Base-by-base conservation (phyloP, 2,888 invertebrate genomes). In the Ctenicera cuprea region DNA sequence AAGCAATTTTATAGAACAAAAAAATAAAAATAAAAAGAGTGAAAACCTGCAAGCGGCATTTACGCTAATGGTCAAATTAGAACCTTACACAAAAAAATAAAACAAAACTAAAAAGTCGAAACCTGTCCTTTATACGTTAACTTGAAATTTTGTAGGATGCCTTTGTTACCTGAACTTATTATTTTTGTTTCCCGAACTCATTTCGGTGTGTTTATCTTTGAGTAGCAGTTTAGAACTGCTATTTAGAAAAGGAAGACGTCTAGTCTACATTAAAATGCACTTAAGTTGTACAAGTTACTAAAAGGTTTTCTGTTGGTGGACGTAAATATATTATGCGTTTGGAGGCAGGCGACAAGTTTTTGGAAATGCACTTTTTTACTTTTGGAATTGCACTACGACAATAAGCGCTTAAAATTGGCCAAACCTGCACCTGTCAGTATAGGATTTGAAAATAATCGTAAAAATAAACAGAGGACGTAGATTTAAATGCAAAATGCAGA, bases 261-360 rank as follows among this genome's bases (percentile, higher is more conserved):
- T 80, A 80, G 79, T 75, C 80, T 78, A 85, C 85, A 85, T 84
- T 84, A 83, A 84, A 85, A 85, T 82, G 84, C 85, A 84, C 85
- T 85, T 84, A 85, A 82, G 82, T 57, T 79, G 79, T 80, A 81
- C 83, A 81, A 81, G 81, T 78, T 79, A 81, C 83, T 82, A 83
- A 84, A 84, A 84, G 83, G 83, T 62, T 77, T 82, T 82, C 82
- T 80, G 81, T 82, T 82, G 80, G 77, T 65, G 77, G 79, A 80
- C 81, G 77, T 81, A 81, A 82, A 82, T 83, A 80, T 81, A 82
- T 82, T 80, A 80, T 79, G 80, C 80, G 82, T 78, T 80, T 73
- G 78, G 75, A 74, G 45, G 50, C 45, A 37, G 33, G 41, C 16
- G 65, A 71, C 71, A 68, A 57, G 33, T 67, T 67, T 67, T 59